Percentiles rank a stretch among this genome's conserved stretches.
These are phyloP conservation scores for Ennomos fuscantarius DNA, from an alignment of 2,888 invertebrate genomes.

Conservation along the genomic window DNA sequence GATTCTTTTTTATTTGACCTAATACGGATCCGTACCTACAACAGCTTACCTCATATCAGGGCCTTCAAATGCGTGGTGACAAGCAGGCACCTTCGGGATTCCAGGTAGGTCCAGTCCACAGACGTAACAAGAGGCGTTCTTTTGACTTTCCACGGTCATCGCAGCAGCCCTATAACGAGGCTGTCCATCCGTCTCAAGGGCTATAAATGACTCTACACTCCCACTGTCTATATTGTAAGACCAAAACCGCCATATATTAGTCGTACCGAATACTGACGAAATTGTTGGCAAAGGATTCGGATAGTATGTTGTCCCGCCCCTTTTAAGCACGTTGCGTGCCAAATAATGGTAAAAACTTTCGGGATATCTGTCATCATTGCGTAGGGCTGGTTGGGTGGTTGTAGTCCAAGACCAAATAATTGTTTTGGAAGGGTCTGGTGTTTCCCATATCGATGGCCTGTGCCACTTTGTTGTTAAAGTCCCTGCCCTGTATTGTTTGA, in stretches of 20 bases:
- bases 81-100: conserved; percentile 30
- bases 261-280: background rate
- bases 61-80: conserved; percentile 36
- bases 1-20: too few relatives aligned
- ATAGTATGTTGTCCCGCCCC: background rate
- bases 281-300: background rate
- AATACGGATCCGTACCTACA: too few relatives aligned
- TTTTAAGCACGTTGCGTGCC: background rate
- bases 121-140: conserved; percentile 27
- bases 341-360: conserved; percentile 2
- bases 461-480: background rate
- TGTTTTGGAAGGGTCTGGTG: conserved; percentile 1
- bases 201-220: conserved; percentile 1
- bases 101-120: conserved; percentile 27
- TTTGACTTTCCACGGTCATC: background rate
- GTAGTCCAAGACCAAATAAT: conserved; percentile 9
- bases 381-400: background rate
- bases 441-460: conserved; percentile 1
- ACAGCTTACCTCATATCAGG: background rate
- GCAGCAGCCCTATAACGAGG: background rate
- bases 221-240: background rate
- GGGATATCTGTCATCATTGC: background rate
- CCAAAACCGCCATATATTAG: conserved; percentile 7
- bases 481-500: too few relatives aligned
- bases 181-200: conserved; percentile 9